Evolutionary conservation across 2,797 vertebrate genomes (phyloP).

Genomic region (Tokudaia muenninki): DNA sequence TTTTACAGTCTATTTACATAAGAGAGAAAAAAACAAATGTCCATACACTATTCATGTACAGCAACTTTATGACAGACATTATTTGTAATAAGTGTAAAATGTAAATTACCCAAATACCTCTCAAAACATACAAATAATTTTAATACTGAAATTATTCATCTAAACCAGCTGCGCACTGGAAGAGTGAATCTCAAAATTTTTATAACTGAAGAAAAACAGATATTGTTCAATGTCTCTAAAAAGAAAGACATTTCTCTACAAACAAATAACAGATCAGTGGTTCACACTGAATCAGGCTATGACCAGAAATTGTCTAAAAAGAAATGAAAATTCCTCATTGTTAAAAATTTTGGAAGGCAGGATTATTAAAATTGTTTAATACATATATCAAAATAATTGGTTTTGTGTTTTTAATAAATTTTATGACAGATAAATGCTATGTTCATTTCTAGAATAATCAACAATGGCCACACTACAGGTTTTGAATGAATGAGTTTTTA

Average conservation of each 20-base stretch:
- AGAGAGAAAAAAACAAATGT: not conserved
- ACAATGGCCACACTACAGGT: no score
- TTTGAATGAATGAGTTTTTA: not conserved
- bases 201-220: not conserved
- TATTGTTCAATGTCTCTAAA: not conserved
- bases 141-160: not conserved
- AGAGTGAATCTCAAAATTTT: not conserved
- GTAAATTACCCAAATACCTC: not conserved
- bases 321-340: not conserved
- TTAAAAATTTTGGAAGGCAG: not conserved
- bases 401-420: not conserved
- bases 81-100: not conserved
- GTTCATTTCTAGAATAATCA: not conserved
- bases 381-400: not conserved
- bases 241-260: not conserved
- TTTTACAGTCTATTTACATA: not conserved
- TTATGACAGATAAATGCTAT: not conserved
- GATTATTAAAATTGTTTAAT: not conserved
- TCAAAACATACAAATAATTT: not conserved
- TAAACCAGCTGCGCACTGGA: not conserved
- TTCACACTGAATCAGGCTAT: not conserved
- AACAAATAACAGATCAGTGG: not conserved
- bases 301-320: not conserved
- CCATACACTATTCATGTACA: not conserved
- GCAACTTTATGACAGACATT: not conserved